These are phyloP conservation scores for Gallinago jamesoni DNA, from an alignment of 2,113 vertebrate species.

Conservation along the genomic window DNA sequence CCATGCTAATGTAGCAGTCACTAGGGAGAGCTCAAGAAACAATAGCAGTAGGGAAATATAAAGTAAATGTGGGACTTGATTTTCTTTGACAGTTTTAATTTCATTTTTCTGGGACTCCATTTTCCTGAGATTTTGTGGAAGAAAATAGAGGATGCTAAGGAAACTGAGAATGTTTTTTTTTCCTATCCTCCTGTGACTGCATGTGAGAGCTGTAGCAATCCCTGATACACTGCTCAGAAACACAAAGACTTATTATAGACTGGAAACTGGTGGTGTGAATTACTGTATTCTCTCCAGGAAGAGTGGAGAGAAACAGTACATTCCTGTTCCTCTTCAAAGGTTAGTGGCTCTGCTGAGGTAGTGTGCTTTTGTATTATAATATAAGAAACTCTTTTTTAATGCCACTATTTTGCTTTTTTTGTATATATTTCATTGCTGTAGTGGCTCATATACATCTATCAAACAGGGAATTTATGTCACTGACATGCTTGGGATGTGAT, in stretches of 20 bases:
- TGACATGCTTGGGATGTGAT: not conserved
- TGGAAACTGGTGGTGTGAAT: not conserved
- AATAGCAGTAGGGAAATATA: not conserved
- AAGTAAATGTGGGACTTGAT: not conserved
- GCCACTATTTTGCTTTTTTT: not conserved
- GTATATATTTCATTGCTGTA: not conserved
- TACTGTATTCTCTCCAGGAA: not conserved
- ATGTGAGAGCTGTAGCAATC: not conserved
- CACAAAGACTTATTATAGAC: not conserved
- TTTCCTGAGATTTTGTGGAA: not conserved
- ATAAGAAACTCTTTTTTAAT: not conserved
- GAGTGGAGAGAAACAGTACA: not conserved
- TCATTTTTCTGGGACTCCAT: not conserved
- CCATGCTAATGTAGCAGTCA: not conserved
- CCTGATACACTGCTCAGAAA: not conserved
- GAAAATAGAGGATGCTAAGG: not conserved
- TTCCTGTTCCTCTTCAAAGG: not conserved
- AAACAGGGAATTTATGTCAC: not conserved
- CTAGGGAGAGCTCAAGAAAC: not conserved
- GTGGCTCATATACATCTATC: not conserved
- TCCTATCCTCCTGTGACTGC: not conserved
- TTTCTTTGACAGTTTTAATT: not conserved
- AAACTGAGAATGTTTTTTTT: not conserved
- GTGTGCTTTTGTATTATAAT: not conserved
- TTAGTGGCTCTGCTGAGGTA: not conserved